phyloP scores from a whole-genome alignment of 1,140 invertebrate species.

The Brachionus angularis region DNA sequence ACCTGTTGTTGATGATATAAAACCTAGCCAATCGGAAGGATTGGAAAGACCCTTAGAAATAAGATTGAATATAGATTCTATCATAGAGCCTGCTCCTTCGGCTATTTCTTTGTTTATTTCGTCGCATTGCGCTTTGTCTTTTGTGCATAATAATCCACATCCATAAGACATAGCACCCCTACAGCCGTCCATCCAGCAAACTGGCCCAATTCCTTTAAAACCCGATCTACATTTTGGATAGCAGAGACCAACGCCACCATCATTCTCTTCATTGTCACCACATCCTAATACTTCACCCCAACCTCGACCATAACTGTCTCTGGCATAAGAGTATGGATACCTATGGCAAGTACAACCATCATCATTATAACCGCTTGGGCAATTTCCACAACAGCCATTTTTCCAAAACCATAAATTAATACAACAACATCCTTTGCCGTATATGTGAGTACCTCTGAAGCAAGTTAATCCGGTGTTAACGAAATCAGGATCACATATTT shows the following conservation, averaged over 20 bases:
- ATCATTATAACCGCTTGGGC: constrained; percentile 20
- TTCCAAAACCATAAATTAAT: not conserved
- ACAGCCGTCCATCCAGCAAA: constrained; percentile 17
- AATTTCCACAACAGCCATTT: constrained; percentile 23
- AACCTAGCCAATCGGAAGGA: not conserved
- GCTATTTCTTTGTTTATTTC: not conserved
- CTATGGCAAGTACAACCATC: constrained; percentile 26
- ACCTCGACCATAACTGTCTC: constrained; percentile 7
- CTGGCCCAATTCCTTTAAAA: constrained; percentile 27
- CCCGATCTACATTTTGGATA: constrained; percentile 23
- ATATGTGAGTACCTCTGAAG: constrained; percentile 15
- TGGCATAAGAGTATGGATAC: not conserved
- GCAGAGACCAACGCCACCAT: not conserved
- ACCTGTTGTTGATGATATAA: not conserved
- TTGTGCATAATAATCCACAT: constrained; percentile 7
- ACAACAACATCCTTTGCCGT: constrained; percentile 22
- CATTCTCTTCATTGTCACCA: not conserved
- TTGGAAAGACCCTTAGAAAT: not conserved
- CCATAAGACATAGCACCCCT: not conserved
- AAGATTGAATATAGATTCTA: not conserved
- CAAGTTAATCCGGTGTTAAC: not conserved
- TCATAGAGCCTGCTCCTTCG: not conserved
- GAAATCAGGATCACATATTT: not conserved
- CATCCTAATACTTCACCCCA: constrained; percentile 1
- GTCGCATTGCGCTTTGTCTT: constrained; percentile 8